Evolutionary conservation across 2,888 invertebrate species (phyloP).

Genomic region (Plebejus argus): DNA sequence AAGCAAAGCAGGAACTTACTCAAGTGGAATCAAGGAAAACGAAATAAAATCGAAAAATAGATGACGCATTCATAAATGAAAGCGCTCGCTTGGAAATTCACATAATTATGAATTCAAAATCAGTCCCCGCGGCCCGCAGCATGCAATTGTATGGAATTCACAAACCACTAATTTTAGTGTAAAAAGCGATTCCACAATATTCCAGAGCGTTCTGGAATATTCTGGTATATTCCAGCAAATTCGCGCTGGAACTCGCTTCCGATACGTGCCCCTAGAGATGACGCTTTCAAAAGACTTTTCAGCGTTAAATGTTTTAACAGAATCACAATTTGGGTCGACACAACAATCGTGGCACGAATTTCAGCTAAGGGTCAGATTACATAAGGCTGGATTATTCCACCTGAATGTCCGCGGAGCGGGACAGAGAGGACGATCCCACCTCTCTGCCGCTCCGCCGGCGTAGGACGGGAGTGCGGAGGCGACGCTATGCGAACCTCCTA

Average conservation of each 20-base stretch:
- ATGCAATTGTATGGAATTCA: constrained; percentile 4
- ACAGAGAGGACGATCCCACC: no score
- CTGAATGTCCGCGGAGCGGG: no score
- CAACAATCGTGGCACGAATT: neutral
- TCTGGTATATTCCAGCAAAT: neutral
- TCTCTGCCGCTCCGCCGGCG: no score
- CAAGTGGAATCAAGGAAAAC: neutral
- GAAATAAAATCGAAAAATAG: neutral
- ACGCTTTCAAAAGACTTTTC: neutral
- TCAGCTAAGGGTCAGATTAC: neutral
- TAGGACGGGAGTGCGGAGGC: no score
- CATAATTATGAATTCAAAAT: constrained; percentile 14
- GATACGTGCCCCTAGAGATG: neutral
- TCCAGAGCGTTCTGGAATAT: neutral
- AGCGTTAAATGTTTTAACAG: neutral
- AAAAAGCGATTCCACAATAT: neutral
- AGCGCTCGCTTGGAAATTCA: neutral
- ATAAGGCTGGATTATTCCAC: no score
- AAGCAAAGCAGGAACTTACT: neutral
- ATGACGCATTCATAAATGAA: neutral
- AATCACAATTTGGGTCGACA: neutral
- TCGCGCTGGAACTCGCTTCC: neutral
- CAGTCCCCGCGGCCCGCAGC: neutral
- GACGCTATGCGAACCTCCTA: no score
- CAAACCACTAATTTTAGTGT: neutral